Percentiles rank a stretch among this genome's conserved stretches.
Evolutionary conservation across 2,113 vertebrate genomes (phyloP).

Genomic region (Prunella himalayana): DNA sequence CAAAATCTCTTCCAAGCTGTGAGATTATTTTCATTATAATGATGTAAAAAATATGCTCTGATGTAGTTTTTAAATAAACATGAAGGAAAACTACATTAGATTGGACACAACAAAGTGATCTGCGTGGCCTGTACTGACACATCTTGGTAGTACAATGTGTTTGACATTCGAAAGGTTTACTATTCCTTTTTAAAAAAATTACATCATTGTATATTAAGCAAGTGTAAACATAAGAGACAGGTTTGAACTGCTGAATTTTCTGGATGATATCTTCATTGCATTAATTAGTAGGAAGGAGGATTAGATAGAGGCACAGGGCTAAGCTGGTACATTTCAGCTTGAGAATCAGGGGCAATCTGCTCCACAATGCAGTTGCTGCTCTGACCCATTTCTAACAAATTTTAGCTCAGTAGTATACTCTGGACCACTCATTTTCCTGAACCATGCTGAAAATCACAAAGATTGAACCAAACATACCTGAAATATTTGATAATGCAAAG

Average conservation of each 20-base stretch:
- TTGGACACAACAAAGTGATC: background rate
- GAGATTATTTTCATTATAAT: constrained; percentile 18
- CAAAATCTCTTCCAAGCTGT: background rate
- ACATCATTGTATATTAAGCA: constrained; percentile 22
- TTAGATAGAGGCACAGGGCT: background rate
- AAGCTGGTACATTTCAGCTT: background rate
- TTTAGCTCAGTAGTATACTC: background rate
- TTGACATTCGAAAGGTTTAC: constrained; percentile 7
- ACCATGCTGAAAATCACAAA: background rate
- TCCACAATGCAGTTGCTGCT: background rate
- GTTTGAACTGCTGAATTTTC: background rate
- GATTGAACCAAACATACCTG: background rate
- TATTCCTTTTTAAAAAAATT: background rate
- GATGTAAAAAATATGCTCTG: background rate
- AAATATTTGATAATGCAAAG: background rate
- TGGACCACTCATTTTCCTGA: background rate
- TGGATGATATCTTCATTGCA: background rate
- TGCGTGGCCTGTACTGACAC: background rate
- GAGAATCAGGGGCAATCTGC: background rate
- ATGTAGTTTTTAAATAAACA: constrained; percentile 10
- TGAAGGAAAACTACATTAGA: background rate
- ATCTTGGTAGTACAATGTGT: background rate
- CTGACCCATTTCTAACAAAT: background rate
- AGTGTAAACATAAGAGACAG: background rate
- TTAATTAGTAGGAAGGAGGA: background rate